phyloP scores from a whole-genome alignment of 1,140 invertebrate species.

The Scaptomyza montana region DNA sequence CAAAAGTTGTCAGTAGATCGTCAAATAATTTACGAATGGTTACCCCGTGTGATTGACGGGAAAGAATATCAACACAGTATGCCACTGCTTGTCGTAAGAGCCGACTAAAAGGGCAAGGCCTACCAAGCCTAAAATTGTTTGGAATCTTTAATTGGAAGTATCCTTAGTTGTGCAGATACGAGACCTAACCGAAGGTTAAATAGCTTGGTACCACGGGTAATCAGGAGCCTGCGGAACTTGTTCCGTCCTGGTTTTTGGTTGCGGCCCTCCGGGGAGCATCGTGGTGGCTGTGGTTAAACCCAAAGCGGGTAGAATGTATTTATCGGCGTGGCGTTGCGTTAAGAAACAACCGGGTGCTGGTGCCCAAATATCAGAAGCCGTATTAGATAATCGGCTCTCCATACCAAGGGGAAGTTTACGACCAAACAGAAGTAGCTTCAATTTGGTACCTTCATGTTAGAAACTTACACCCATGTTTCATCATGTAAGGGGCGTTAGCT shows the following conservation, averaged over 20 bases:
- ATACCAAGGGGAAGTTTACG: neutral
- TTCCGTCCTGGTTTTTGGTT: slow-evolving; percentile 8
- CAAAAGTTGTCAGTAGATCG: no score
- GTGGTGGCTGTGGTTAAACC: slow-evolving; percentile 4
- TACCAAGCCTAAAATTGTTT: neutral
- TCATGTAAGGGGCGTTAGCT: neutral
- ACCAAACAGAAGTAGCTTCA: slow-evolving; percentile 3
- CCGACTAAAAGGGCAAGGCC: no score
- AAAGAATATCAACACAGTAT: no score
- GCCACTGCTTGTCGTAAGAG: no score
- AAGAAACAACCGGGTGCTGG: neutral
- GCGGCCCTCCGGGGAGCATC: slow-evolving; percentile 3
- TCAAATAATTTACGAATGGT: no score
- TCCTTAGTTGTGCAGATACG: neutral
- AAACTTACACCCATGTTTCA: no score
- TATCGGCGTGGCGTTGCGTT: slow-evolving; percentile 7
- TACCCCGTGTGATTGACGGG: no score
- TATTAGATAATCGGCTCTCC: neutral
- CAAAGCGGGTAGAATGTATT: neutral
- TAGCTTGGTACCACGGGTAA: neutral
- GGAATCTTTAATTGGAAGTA: slow-evolving; percentile 4
- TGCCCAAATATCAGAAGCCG: neutral
- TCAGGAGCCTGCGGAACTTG: neutral
- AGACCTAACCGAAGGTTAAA: neutral
- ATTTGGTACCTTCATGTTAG: neutral